A percentile compares a stretch with the other conserved stretches of the same genome.
These are phyloP conservation scores for Gnathonemus longibarbis DNA, from an alignment of 2,113 vertebrate species.

Conservation along the genomic window DNA sequence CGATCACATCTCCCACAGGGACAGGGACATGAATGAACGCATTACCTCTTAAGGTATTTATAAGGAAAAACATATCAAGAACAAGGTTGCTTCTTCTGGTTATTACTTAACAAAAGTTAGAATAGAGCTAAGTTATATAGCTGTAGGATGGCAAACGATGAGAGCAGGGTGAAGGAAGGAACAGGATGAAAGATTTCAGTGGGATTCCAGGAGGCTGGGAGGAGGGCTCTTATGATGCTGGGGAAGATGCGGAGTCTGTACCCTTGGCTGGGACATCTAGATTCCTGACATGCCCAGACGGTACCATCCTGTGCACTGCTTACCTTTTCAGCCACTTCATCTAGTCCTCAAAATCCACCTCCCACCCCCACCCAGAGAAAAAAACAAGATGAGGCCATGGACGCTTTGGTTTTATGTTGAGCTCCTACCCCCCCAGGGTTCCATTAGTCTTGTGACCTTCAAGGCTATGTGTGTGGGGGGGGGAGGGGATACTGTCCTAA, in stretches of 20 bases:
- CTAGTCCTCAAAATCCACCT: not conserved
- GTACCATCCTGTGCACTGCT: not conserved
- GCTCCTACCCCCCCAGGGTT: not conserved
- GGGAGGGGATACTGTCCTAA: not conserved
- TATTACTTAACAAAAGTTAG: not conserved
- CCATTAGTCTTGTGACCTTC: slow-evolving; percentile 8
- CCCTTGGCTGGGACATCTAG: not conserved
- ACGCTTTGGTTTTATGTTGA: not conserved
- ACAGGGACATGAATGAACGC: not conserved
- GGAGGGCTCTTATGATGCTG: not conserved
- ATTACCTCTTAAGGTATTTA: not conserved
- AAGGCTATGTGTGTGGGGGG: not conserved
- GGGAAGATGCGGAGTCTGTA: not conserved
- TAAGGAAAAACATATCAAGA: not conserved
- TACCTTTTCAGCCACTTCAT: not conserved
- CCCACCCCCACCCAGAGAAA: not conserved
- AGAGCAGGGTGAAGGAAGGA: not conserved
- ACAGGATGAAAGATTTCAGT: not conserved
- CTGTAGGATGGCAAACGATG: not conserved
- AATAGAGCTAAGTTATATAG: too few species aligned
- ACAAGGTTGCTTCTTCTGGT: not conserved
- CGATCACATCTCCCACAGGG: not conserved
- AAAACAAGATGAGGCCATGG: not conserved
- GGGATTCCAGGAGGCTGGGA: not conserved
- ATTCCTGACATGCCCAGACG: not conserved